Evolutionary conservation across 2,797 vertebrate species (phyloP).

Genomic region (Anguilla megastoma): DNA sequence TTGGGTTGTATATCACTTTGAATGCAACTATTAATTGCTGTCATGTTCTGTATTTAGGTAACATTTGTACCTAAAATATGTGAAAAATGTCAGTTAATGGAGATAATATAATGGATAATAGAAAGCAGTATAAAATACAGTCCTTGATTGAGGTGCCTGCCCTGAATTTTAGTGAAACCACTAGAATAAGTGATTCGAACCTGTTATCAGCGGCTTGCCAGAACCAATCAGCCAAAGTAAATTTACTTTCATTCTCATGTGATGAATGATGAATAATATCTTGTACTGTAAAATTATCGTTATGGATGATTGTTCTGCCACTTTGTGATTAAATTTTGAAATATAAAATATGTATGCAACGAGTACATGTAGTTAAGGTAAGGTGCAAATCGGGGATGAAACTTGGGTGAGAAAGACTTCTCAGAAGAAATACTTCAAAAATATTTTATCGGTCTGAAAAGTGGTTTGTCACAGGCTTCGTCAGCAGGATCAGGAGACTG

Average conservation of each 20-base stretch:
- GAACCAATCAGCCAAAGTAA: not conserved
- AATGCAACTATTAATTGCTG: not conserved
- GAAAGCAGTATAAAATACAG: not conserved
- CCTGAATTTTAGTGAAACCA: not conserved
- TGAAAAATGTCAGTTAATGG: not conserved
- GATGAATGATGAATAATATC: not conserved
- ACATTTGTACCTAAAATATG: not conserved
- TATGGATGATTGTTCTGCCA: not conserved
- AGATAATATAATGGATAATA: not conserved
- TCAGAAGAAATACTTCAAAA: not conserved
- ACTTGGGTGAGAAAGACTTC: not conserved
- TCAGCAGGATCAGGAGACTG: not conserved
- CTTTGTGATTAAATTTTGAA: not conserved
- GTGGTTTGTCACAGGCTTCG: not conserved
- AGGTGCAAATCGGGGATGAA: not conserved
- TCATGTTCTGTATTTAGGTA: not conserved
- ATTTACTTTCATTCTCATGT: not conserved
- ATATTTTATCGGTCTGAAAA: not conserved
- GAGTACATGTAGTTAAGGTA: not conserved
- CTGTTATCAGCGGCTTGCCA: not conserved
- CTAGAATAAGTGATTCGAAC: not conserved
- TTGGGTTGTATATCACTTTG: not conserved
- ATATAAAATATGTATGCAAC: not conserved
- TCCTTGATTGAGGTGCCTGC: not conserved
- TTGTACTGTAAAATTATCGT: not conserved